A percentile compares a stretch with the other conserved stretches of the same genome.
phyloP scores from a whole-genome alignment of 1,140 invertebrate genomes.

The Acromyrmex charruanus region DNA sequence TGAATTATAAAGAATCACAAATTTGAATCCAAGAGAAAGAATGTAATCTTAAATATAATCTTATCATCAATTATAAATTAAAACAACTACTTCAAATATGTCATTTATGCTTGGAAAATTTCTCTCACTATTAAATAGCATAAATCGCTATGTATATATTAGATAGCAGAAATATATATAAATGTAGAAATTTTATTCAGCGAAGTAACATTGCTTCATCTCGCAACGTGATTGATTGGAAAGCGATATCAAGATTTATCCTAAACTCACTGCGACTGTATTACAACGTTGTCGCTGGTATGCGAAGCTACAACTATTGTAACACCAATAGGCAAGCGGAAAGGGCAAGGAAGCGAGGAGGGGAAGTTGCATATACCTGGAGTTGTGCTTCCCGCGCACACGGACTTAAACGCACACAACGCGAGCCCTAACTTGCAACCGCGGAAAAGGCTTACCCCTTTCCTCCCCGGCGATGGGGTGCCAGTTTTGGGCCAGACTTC shows the following conservation, averaged over 20 bases:
- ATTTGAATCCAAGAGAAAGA: background rate
- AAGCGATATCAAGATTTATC: conserved; percentile 60
- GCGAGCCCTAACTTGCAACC: conserved; percentile 58
- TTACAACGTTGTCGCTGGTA: conserved; percentile 48
- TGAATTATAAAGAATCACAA: background rate
- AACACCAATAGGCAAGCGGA: conserved; percentile 8
- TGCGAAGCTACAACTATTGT: conserved; percentile 46
- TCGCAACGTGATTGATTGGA: conserved; percentile 28
- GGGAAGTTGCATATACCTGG: conserved; percentile 66
- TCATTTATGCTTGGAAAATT: background rate
- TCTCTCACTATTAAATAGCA: background rate
- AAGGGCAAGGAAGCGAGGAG: conserved; percentile 16
- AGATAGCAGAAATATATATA: conserved; percentile 22
- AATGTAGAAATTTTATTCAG: conserved; percentile 39
- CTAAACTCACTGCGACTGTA: conserved; percentile 39
- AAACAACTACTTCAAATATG: background rate
- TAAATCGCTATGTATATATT: background rate
- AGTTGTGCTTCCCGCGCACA: conserved; percentile 39
- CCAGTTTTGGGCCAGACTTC: conserved; percentile 84
- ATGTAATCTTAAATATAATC: background rate
- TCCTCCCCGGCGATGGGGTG: conserved; percentile 76
- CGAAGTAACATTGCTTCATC: background rate
- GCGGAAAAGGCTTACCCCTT: conserved; percentile 81
- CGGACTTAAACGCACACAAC: background rate
- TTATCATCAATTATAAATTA: background rate